Evolutionary conservation across 2,888 invertebrate genomes (phyloP), one percentile per base, ranked within the genome.

Genomic region (Phrixothrix hirtus): DNA sequence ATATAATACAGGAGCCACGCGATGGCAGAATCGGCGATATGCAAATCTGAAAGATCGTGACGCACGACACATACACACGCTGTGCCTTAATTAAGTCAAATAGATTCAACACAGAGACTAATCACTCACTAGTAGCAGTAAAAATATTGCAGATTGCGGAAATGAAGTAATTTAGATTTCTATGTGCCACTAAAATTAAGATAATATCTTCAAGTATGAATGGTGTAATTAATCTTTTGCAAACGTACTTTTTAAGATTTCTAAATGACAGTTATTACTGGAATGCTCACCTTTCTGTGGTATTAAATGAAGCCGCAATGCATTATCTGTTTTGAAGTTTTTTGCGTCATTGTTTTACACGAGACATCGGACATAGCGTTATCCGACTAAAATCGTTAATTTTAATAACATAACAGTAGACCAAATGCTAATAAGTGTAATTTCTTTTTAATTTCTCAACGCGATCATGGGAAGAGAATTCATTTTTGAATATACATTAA

Each of bases 21-120:
- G 59, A 60, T 49, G 50, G 46, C 50, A 43, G 44, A 55, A 55
- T 48, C 53, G 47, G 54, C 54, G 61, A 62, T 65, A 65, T 65
- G 65, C 62, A 65, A 65, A 65, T 65, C 32, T 37, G 30, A 43
- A 49, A 55, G 60, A 62, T 65, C 65, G 65, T 65, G 65, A 62
- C 60, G 61, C 65, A 65, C 65, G 65, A 65, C 62, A 65, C 58
- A 58, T 48, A 50, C 45, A 50, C 48, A 55, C 48, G 48, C 43
- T 56, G 56, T 45, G 41, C 47, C 48, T 56, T 56, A 56, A 56
- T 56, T 56, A 56, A 55, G 55, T 55, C 55, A 55, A 57, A 57
- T 59, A 59, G 57, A 59, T 59, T 57, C 59, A 57, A 55, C 52
- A 49, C 49, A 49, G 39, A 37, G 52, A 47, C 57, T 55, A 59